Percentiles rank a stretch among this genome's conserved stretches.
phyloP scores from a whole-genome alignment of 2,888 invertebrate species.

The Nebria salina region DNA sequence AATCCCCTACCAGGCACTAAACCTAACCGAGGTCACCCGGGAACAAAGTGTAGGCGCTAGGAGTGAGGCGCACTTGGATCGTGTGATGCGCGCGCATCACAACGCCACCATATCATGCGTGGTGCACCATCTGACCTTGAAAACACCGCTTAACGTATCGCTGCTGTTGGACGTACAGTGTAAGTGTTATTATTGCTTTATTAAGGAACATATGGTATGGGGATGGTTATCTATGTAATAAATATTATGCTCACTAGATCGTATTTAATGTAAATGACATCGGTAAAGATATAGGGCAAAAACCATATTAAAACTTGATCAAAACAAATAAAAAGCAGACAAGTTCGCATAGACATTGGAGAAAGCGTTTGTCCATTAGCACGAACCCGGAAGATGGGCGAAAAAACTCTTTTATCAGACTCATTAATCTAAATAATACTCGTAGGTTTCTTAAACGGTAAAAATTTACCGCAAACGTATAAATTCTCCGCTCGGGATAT shows the following conservation, averaged over 20 bases:
- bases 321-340: slow-evolving; percentile 3
- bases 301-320: slow-evolving; percentile 8
- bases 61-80: slow-evolving; percentile 75
- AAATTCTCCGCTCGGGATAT: background rate
- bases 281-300: background rate
- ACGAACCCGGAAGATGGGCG: background rate
- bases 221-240: background rate
- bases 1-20: slow-evolving; percentile 66
- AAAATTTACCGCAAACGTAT: slow-evolving; percentile 1
- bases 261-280: background rate
- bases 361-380: background rate
- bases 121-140: slow-evolving; percentile 75
- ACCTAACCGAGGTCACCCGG: slow-evolving; percentile 53
- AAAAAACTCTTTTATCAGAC: background rate
- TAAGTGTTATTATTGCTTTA: slow-evolving; percentile 61
- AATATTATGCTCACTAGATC: background rate
- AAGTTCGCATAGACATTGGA: background rate
- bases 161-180: slow-evolving; percentile 74
- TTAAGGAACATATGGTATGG: background rate
- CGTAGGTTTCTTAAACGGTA: background rate
- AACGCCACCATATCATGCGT: slow-evolving; percentile 86
- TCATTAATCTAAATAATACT: slow-evolving; percentile 1
- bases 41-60: slow-evolving; percentile 59
- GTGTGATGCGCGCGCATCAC: slow-evolving; percentile 85
- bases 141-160: slow-evolving; percentile 68